Evolutionary conservation across 2,113 vertebrate genomes (phyloP).

Genomic region (Lates calcarifer): DNA sequence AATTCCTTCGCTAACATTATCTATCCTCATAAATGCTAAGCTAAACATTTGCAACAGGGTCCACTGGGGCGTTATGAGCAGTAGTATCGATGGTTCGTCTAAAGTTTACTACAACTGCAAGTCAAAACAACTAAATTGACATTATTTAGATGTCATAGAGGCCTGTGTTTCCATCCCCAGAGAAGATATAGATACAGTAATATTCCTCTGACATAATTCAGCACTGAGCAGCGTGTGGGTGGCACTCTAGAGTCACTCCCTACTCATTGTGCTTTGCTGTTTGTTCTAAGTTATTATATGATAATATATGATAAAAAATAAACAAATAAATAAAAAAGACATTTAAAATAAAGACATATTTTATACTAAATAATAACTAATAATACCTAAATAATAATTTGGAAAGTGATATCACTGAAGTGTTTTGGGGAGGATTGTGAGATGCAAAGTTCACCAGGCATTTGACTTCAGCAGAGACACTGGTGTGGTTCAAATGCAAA

Average conservation of each 20-base stretch:
- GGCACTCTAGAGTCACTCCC: background rate
- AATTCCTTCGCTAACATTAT: background rate
- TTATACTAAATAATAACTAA: no score
- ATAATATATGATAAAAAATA: no score
- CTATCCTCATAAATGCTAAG: background rate
- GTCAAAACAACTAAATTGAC: background rate
- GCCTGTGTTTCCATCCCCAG: background rate
- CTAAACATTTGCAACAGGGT: background rate
- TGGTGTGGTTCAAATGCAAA: conserved; percentile 18
- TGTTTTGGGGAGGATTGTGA: background rate
- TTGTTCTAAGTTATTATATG: background rate
- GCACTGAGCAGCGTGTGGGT: conserved; percentile 7
- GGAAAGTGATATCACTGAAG: background rate
- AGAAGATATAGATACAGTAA: background rate
- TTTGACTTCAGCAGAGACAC: background rate
- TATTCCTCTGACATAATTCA: background rate
- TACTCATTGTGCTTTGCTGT: background rate
- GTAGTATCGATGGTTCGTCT: background rate
- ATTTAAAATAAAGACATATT: no score
- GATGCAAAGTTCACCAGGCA: background rate
- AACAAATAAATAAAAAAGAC: no score
- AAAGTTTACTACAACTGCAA: background rate
- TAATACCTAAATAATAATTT: no score
- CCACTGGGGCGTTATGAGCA: background rate
- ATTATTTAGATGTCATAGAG: background rate